phyloP scores from a whole-genome alignment of 2,797 vertebrate genomes.

The Sylvilagus floridanus region DNA sequence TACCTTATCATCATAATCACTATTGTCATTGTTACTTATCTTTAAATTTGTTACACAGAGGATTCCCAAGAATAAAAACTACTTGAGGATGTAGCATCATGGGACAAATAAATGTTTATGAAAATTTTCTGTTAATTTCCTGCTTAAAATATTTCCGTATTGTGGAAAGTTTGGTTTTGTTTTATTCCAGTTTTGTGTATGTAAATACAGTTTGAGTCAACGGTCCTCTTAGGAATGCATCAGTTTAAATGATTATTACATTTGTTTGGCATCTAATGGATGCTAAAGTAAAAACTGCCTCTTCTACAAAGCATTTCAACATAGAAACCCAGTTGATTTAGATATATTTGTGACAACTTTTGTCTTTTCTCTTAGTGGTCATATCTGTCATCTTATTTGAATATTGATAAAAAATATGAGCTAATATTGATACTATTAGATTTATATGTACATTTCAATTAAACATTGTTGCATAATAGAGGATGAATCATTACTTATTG shows the following conservation, averaged over 20 bases:
- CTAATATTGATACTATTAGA: not conserved
- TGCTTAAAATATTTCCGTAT: not conserved
- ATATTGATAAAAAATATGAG: constrained; percentile 23
- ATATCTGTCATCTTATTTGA: not conserved
- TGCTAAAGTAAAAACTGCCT: not conserved
- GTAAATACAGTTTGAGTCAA: not conserved
- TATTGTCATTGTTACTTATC: not conserved
- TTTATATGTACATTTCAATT: not conserved
- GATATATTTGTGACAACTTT: not conserved
- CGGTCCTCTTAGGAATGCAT: not conserved
- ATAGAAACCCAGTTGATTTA: constrained; percentile 7
- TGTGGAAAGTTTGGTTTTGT: not conserved
- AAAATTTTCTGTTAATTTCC: not conserved
- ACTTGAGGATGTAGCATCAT: not conserved
- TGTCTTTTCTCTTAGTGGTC: not conserved
- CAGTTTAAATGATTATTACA: not conserved
- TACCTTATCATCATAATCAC: no score
- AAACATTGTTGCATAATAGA: not conserved
- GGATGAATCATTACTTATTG: not conserved
- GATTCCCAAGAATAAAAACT: not conserved
- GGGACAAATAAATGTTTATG: not conserved
- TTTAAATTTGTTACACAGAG: not conserved
- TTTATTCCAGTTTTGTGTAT: not conserved
- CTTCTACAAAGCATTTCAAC: not conserved
- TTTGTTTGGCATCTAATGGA: not conserved